Evolutionary conservation across 92 coral and sea anemone species (phyloP).

Genomic region (Siderastrea radians): DNA sequence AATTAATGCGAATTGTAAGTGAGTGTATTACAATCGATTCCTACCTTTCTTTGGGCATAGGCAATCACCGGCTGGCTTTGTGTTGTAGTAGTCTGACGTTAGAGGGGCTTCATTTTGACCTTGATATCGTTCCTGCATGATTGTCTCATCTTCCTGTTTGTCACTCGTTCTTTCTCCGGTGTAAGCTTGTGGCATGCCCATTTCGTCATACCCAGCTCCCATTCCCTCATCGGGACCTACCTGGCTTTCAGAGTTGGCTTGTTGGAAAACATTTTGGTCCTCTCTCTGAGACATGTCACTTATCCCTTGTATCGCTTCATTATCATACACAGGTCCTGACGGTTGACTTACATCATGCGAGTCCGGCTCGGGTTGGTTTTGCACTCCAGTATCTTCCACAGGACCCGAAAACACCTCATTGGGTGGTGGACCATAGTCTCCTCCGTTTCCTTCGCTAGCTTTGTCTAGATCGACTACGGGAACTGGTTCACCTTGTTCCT

Average conservation of each 20-base stretch:
- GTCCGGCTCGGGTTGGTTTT: constrained; percentile 22
- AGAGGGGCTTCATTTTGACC: background rate
- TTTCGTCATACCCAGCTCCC: constrained; percentile 16
- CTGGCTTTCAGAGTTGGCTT: constrained; percentile 12
- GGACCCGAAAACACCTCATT: constrained; percentile 19
- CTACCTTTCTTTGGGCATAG: constrained; percentile 79
- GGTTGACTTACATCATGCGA: background rate
- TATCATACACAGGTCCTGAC: constrained; percentile 31
- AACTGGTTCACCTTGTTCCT: constrained; percentile 38
- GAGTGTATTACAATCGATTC: background rate
- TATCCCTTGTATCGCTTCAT: constrained; percentile 51
- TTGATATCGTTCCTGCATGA: background rate
- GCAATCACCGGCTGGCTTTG: constrained; percentile 57
- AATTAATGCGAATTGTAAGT: background rate
- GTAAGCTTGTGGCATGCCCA: constrained; percentile 26
- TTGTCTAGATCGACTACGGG: constrained; percentile 26
- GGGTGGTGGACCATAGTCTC: constrained; percentile 24
- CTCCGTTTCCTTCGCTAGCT: background rate
- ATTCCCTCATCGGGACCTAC: constrained; percentile 3
- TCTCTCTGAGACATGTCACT: constrained; percentile 37
- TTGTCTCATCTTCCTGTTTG: background rate
- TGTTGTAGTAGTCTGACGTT: constrained; percentile 16
- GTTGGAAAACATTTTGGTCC: constrained; percentile 20
- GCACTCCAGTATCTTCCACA: background rate
- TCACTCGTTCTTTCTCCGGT: constrained; percentile 13